Evolutionary conservation across 2,888 invertebrate genomes (phyloP).

Genomic region (Lasiommata megera): DNA sequence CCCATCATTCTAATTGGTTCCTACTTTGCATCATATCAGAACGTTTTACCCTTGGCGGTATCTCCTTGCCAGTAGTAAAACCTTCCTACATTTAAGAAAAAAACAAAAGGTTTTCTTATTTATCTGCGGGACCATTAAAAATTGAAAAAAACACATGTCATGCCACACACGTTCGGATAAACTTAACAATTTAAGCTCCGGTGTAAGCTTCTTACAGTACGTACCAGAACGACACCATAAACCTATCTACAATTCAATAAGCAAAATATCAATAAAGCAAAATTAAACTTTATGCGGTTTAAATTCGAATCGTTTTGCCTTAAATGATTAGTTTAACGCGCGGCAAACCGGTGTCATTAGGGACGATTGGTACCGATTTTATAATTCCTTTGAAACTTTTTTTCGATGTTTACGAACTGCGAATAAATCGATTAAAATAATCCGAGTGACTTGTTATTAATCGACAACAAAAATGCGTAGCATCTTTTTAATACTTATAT

Average conservation of each 20-base stretch:
- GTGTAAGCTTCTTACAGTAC: constrained; percentile 3
- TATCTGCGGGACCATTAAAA: background rate
- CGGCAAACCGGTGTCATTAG: background rate
- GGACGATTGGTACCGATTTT: background rate
- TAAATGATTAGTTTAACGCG: background rate
- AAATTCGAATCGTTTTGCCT: background rate
- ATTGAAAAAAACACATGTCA: background rate
- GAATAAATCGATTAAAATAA: background rate
- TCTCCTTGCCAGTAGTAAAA: too few species aligned
- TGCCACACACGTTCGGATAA: constrained; percentile 3
- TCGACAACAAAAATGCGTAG: too few species aligned
- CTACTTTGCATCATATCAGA: too few species aligned
- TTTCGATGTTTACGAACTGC: background rate
- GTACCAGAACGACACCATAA: background rate
- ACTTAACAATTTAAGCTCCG: background rate
- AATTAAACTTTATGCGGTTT: background rate
- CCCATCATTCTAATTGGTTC: too few species aligned
- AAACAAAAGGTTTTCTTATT: background rate
- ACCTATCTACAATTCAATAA: background rate
- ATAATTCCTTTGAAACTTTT: background rate
- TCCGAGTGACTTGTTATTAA: background rate
- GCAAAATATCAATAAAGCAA: background rate
- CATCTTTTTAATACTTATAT: too few species aligned
- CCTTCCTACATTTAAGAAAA: too few species aligned
- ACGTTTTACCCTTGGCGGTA: too few species aligned